Evolutionary conservation across 1,140 invertebrate genomes (phyloP), one percentile per base, ranked within the genome.

Genomic region (Aphelenchoides avenae): DNA sequence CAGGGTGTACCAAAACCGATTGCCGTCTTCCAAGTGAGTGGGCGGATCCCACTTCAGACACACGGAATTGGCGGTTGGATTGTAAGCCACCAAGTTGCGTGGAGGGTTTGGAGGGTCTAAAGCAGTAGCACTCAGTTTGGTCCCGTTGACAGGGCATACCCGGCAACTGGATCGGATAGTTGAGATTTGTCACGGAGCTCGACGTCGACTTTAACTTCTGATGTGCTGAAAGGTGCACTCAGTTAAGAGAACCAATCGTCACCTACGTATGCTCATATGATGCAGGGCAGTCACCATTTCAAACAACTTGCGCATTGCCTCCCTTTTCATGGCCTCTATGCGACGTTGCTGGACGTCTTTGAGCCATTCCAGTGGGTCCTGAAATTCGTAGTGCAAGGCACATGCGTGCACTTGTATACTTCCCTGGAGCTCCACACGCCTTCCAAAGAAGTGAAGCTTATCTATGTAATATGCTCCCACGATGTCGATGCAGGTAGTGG

Each of bases 391-490:
- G 11, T 7, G 6, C 13, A 5, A 5, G 15, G 34, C 13, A 36
- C 18, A 13, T 36, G 34, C 13, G 34, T 36, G 18, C 13, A 13
- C 18, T 36, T 36, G 5, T 18, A n/a, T n/a, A 44, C 40, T 31
- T 40, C 70, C 70, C 31, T 75, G 74, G 0, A 43, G 24, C 44
- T 75, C 73, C 20, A 75, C 34, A 31, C 68, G 44, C 15, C 73
- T 34, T 33, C 73, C 73, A 37, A 75, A 75, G 52, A 75, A 75
- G 63, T 75, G 73, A 11, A 75, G 54, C 30, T 65, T 31, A 57
- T 75, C 72, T 30, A 75, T 75, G 48, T 75, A 75, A 52, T 75
- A 75, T 9, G 71, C 74, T 7, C 73, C 73, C 43, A 75, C 69
- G 15, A 75, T 66, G 44, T 75, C 73, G 15, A 75, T 59, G 31